Evolutionary conservation across 2,888 invertebrate species (phyloP).

Genomic region (Kryphioiulus occultus): DNA sequence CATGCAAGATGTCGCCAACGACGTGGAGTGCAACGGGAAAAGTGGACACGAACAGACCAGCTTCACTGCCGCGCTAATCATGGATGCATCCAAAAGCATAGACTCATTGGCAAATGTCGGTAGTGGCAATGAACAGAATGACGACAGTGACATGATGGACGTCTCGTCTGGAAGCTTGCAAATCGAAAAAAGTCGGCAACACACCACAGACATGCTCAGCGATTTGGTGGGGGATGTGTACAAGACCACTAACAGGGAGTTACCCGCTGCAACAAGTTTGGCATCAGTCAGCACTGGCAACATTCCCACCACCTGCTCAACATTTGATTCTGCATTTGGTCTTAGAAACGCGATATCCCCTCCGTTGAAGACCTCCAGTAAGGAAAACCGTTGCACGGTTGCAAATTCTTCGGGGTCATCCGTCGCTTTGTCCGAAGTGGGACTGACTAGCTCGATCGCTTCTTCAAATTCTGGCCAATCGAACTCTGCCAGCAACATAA

Average conservation of each 20-base stretch:
- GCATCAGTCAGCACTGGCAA: neutral
- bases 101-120: neutral
- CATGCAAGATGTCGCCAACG: neutral
- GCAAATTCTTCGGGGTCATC: neutral
- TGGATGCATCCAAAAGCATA: constrained; percentile 14
- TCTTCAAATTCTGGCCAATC: neutral
- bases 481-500: neutral
- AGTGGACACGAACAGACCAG: neutral
- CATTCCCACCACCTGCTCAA: neutral
- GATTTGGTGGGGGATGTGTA: constrained; percentile 53
- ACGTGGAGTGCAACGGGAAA: neutral
- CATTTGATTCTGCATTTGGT: neutral
- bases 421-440: neutral
- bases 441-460: neutral
- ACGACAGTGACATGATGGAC: neutral
- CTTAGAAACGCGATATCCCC: neutral
- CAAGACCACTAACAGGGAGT: constrained; percentile 3
- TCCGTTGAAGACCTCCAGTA: neutral
- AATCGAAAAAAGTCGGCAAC: neutral
- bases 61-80: neutral
- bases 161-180: neutral
- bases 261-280: neutral
- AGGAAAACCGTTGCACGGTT: neutral
- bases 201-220: constrained; percentile 48
- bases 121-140: neutral